Base-by-base conservation (phyloP, 2,797 vertebrate species). In the Gadopsis bispinosus region DNA sequence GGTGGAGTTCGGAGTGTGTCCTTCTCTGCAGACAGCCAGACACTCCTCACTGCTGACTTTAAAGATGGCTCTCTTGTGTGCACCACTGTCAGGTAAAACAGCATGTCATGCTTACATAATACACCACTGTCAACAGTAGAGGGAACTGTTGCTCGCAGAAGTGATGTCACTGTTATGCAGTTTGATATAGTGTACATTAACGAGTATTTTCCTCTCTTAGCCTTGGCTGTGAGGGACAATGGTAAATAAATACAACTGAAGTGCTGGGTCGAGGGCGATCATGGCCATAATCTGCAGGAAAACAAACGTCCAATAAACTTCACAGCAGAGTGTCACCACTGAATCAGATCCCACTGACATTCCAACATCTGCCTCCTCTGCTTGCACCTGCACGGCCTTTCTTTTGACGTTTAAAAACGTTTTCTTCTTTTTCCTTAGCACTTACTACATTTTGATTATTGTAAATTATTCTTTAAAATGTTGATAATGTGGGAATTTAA, bases 11-110 rank as follows among this genome's bases (percentile, higher is more conserved):
- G 64, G 51, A 87, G 79, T 16, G 74, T 91, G 35, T 84, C 79
- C 13, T 93, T 94, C 85, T 91, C 93, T 4, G 41, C 87, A n/a
- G 90, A 93, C 22, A 26, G 89, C 50, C 83, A 68, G 43, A 85
- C 72, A 0, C 67, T 93, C 43, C 55, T 93, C 56, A 91, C 91
- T n/a, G 41, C 75, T 17, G 90, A 87, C 60, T 51, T 58, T 3
- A 53, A 45, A 26, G 90, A 92, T 26, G 87, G 88, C 31, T 90
- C 82, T 53, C 73, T 94, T 13, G 61, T 93, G 60, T 93, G 89
- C 54, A 45, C 68, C 11, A 1, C 81, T 62, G 47, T 92, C 69
- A 90, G 87, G 93, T 94, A 77, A 84, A 65, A 62, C 53, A 65
- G 39, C 13, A 0, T 20, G 16, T 33, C 61, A 31, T 5, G 37